Evolutionary conservation across 2,888 invertebrate species (phyloP).

Genomic region (Dysmachus trigonus): DNA sequence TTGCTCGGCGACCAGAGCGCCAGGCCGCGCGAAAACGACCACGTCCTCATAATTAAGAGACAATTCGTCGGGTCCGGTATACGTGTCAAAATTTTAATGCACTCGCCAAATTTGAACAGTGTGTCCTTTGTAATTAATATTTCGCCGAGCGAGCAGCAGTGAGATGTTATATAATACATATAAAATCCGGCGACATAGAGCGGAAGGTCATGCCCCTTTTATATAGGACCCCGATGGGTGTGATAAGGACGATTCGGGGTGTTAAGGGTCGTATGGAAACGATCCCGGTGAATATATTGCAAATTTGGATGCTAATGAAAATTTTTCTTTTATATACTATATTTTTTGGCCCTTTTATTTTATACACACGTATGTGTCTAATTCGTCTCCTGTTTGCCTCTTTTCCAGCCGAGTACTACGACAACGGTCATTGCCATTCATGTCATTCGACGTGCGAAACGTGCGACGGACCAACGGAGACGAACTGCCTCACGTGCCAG

Average conservation of each 20-base stretch:
- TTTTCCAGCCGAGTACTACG: constrained; percentile 78
- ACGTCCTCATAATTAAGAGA: constrained; percentile 12
- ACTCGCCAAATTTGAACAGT: neutral
- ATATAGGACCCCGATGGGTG: neutral
- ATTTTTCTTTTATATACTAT: neutral
- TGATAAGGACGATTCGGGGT: neutral
- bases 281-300: neutral
- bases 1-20: neutral
- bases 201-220: neutral
- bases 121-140: neutral
- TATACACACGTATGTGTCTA: neutral
- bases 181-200: neutral
- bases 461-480: constrained; percentile 81
- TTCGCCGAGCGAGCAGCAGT: neutral
- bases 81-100: constrained; percentile 19
- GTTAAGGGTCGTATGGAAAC: neutral
- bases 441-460: constrained; percentile 84
- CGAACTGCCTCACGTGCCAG: constrained; percentile 79
- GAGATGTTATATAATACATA: too few species aligned
- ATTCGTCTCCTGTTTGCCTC: constrained; percentile 51
- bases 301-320: neutral
- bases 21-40: neutral
- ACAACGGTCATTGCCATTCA: constrained; percentile 74
- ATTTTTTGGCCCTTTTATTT: neutral
- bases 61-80: neutral